Evolutionary conservation across 2,797 vertebrate species (phyloP), one percentile per base, ranked within the genome.

Genomic region (Silurus lanzhouensis): DNA sequence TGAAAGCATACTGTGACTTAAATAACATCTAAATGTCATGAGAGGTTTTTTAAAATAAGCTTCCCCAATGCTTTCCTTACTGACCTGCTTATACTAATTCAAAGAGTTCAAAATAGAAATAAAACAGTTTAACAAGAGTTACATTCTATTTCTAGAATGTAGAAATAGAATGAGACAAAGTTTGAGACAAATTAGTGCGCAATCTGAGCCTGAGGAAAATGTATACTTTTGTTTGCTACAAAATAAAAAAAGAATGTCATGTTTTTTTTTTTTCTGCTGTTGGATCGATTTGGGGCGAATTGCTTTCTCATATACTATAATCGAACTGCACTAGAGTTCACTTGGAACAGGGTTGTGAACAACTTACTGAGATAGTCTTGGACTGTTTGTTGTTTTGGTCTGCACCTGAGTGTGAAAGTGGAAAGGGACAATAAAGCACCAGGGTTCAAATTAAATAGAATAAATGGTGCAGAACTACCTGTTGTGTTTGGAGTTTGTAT

Each of bases 1-100:
- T 81, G 20, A 72, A 74, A 57, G 10, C 67, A 55, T 38, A 74
- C 17, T 85, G 77, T 14, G 66, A 66, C 60, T 81, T n/a, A 64
- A 63, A 81, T 81, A 46, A 85, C 55, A 61, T 79, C 31, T 60
- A 79, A 78, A 84, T 72, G 76, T 61, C 27, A 71, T 72, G 13
- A 52, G 44, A 67, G 38, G 13, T 60, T 27, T 85, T 70, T 38
- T 38, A 4, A 38, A 63, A 48, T 5, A 78, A 66, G 75, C 38
- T 76, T 66, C 27, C 52, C 38, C 10, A 83, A 72, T 72, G 55
- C 20, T 61, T 72, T 72, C 52, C 55, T 60, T 72, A 83, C 55
- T 71, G 31, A 83, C 66, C 44, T 81, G 44, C 46, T 81, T 52
- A 81, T 52, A 67, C 61, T 52, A 15, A 81, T n/a, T 25, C 61